Conservation (phyloP, 2,888 invertebrate genomes). For the Heliconius sara region DNA sequence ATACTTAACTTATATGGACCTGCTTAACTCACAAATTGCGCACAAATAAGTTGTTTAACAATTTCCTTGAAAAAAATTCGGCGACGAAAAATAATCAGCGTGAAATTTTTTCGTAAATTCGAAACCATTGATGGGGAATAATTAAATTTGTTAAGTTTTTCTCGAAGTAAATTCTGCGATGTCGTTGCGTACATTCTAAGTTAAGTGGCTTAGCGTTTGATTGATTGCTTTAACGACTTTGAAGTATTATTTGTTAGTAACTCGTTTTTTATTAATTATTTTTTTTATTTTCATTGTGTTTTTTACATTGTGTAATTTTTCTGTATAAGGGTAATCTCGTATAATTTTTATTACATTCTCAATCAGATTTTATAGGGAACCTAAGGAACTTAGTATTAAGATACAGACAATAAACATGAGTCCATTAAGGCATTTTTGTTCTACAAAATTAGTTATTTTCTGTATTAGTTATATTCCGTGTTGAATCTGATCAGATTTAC, state of each 20-base stretch:
- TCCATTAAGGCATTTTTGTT: no score
- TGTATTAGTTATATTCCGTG: no score
- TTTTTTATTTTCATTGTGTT: neutral
- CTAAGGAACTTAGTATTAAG: no score
- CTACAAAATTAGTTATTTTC: no score
- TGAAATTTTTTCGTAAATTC: conserved; percentile 35
- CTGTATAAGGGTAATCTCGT: neutral
- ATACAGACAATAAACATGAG: no score
- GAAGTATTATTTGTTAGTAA: conserved; percentile 4
- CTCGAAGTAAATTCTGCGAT: conserved; percentile 28
- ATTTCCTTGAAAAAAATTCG: conserved; percentile 21
- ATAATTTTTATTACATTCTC: neutral
- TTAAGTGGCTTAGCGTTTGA: conserved; percentile 24
- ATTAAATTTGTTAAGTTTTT: conserved; percentile 43
- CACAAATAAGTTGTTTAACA: conserved; percentile 37
- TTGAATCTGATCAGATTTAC: no score
- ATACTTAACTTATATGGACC: conserved; percentile 35
- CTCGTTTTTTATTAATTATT: neutral
- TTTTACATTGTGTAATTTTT: neutral
- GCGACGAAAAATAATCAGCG: conserved; percentile 39
- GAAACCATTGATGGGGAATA: conserved; percentile 37
- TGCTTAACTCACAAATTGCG: conserved; percentile 31
- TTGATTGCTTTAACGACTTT: conserved; percentile 6
- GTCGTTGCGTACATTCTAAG: conserved; percentile 8
- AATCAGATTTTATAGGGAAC: neutral